Evolutionary conservation across 2,797 vertebrate species (phyloP).

Genomic region (Antrozous pallidus): DNA sequence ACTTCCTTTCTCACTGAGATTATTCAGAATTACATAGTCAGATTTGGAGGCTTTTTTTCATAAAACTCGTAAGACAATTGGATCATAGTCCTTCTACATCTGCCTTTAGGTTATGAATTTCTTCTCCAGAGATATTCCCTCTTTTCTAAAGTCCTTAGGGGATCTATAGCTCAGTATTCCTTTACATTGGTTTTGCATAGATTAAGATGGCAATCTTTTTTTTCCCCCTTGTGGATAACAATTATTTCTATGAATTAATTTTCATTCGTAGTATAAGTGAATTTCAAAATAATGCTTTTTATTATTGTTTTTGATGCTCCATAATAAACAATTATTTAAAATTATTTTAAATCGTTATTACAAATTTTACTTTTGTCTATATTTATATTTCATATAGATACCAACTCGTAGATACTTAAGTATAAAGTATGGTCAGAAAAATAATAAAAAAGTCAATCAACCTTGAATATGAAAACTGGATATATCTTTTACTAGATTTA

Average conservation of each 20-base stretch:
- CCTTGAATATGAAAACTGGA: background rate
- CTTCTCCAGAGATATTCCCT: background rate
- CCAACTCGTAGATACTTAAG: background rate
- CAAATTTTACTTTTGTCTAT: background rate
- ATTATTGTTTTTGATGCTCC: background rate
- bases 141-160: background rate
- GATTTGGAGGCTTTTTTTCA: background rate
- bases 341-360: background rate
- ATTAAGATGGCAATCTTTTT: background rate
- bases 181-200: background rate
- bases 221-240: background rate
- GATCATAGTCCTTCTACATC: background rate
- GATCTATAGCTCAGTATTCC: background rate
- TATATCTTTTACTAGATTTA: background rate
- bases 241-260: background rate
- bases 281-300: background rate
- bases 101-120: background rate
- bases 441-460: background rate
- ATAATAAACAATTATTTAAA: background rate
- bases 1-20: background rate
- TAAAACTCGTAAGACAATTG: background rate
- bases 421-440: background rate
- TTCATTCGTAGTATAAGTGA: conserved; percentile 7
- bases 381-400: background rate
- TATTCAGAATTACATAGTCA: background rate